These are phyloP conservation scores for Ellobius talpinus DNA, from an alignment of 2,113 vertebrate species.

Conservation along the genomic window DNA sequence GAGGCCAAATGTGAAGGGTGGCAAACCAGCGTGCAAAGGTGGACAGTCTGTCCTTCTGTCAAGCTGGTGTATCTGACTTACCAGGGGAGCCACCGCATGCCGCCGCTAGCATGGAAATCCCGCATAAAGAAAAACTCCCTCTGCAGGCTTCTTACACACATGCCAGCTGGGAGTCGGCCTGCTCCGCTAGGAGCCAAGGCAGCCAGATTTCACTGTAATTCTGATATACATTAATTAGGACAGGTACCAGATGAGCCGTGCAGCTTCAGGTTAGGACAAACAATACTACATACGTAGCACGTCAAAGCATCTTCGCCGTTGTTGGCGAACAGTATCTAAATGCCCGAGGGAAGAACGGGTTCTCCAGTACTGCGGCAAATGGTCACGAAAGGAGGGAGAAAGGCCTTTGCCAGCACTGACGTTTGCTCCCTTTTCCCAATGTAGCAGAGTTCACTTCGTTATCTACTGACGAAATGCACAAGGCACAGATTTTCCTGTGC, in stretches of 20 bases:
- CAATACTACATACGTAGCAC: not conserved
- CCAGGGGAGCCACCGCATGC: too few species aligned
- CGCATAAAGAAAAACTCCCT: not conserved
- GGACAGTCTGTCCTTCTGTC: not conserved
- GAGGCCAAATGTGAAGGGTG: not conserved
- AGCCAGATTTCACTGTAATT: not conserved
- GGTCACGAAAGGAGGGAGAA: not conserved
- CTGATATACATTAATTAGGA: not conserved
- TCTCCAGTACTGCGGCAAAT: not conserved
- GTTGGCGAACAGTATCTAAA: not conserved
- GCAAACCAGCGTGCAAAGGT: not conserved
- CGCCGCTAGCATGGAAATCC: not conserved
- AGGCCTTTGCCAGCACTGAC: too few species aligned
- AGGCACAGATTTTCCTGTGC: not conserved
- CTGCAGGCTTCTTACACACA: not conserved
- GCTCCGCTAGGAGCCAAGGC: not conserved
- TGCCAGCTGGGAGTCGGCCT: not conserved
- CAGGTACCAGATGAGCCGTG: not conserved
- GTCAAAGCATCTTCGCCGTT: not conserved
- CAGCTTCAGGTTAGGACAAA: not conserved
- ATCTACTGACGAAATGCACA: not conserved
- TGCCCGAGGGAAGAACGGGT: not conserved
- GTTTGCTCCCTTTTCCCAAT: not conserved
- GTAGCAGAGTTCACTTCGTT: not conserved
- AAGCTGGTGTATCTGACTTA: not conserved